Base-by-base conservation (phyloP, 2,888 invertebrate genomes). In the Altica lythri region DNA sequence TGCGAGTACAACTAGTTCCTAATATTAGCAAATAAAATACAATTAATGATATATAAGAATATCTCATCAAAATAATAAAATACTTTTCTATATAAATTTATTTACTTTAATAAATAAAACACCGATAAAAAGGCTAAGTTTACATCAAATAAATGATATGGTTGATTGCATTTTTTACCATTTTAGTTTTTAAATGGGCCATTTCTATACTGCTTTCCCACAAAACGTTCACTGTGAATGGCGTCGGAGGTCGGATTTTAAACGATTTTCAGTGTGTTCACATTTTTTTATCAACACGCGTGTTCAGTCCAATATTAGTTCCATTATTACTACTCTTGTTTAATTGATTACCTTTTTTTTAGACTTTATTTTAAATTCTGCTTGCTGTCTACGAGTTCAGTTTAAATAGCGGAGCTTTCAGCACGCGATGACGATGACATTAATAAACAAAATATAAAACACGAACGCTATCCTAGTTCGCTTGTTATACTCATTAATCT, bases 261-360 rank as follows among this genome's bases (percentile, higher is more conserved):
- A 65, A 65, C 65, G 67, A 67, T 68, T 67, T 67, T 63, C 66
- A 68, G 67, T 68, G 67, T 62, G 62, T 66, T 64, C 66, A 63
- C 61, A 61, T 63, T 63, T 63, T 66, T 65, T 57, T 53, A 43
- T 47, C 45, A 42, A 40, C 45, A 46, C 10, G 43, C 38, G 44
- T 40, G 35, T 44, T 49, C 32, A 43, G 19, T 49, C 42, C 38
- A 38, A 54, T 44, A 54, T 54, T 49, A 30, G 32, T 49, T 45
- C 45, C 37, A 49, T 50, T 54, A 54, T 54, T 32, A 19, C 32
- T 45, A 25, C 40, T 22, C 22, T 40, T 13, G 4, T 37, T 40
- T 22, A 40, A 40, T 40, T 40, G 40, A 22, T 22, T 22, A 14
- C 40, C 40, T 38, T 30, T 29, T 27, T 43, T 44, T 17, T 35